A percentile compares a stretch with the other conserved stretches of the same genome.
phyloP scores from a whole-genome alignment of 2,113 vertebrate genomes.

The Dryoscopus gambensis region DNA sequence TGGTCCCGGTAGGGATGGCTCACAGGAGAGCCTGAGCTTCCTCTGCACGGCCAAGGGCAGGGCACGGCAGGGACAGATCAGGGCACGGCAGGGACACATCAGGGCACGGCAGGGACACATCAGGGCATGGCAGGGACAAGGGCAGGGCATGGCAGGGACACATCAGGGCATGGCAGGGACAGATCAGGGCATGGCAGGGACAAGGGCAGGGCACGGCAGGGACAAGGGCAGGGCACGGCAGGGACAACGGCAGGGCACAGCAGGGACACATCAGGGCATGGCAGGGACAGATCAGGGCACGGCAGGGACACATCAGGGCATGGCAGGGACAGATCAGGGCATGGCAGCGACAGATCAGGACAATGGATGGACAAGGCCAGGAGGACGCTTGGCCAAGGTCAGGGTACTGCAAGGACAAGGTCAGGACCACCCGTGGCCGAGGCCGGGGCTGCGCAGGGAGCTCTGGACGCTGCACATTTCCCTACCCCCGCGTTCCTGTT shows the following conservation, averaged over 20 bases:
- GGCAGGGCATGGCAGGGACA: background rate
- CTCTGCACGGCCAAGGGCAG: background rate
- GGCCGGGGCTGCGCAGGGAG: background rate
- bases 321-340: background rate
- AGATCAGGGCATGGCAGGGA: background rate
- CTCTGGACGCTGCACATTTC: fast-evolving
- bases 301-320: too few relatives aligned
- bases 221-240: background rate
- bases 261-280: fast-evolving
- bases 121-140: background rate
- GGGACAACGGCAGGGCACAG: too few relatives aligned
- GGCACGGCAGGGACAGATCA: background rate
- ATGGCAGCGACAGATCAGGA: too few relatives aligned
- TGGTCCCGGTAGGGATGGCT: fast-evolving
- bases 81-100: too few relatives aligned
- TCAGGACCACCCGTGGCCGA: background rate
- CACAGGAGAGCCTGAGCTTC: fast-evolving
- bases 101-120: too few relatives aligned
- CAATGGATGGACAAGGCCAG: background rate
- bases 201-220: too few relatives aligned
- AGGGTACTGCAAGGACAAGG: background rate
- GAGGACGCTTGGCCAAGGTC: fast-evolving
- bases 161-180: background rate
- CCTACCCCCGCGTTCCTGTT: fast-evolving
- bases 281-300: background rate